Base-by-base conservation (phyloP, 2,797 vertebrate genomes). In the Aplochiton taeniatus region DNA sequence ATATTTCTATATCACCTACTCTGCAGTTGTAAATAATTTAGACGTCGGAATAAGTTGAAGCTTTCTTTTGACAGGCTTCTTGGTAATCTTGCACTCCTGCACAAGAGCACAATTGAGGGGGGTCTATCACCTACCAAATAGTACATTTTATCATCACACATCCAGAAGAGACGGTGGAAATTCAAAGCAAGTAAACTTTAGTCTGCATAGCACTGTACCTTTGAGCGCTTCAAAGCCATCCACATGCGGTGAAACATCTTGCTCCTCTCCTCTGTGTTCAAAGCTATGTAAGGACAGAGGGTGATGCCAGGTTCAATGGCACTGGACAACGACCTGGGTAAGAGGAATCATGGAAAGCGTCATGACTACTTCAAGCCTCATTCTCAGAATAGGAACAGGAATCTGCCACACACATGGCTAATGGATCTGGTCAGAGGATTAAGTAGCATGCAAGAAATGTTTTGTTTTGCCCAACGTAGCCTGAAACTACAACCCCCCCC, bases 281-380 rank as follows among this genome's bases (percentile, higher is more conserved):
- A 74, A 68, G 85, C 83, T 66, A 84, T 76, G 66, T 78, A 89
- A 12, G 87, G 90, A 47, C 73, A 86, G 41, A 79, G 14, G 18
- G 58, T 71, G 71, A 89, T 66, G 73, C 90, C 88, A 14, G 89
- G 86, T 66, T 88, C 87, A 72, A 88, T 80, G 16, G 78, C 75
- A 57, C 80, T 81, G 72, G 83, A 88, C 77, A 85, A 71, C 75
- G 57, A 85, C 86, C 83, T 88, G 81, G 8, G 69, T 70, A 81
- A 79, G 76, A 75, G 55, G 74, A 58, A 84, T 66, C 60, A 72
- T 67, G 66, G 73, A 2, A 75, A 12, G 17, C 18, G n/a, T n/a
- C n/a, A 61, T 89, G 70, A 89, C 31, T 65, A 79, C 58, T 53
- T 65, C 6, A 54, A 19, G 60, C 41, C 42, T 31, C 31, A 31